A percentile compares a stretch with the other conserved stretches of the same genome.
Conservation (phyloP, 2,888 invertebrate genomes). For the Ashinkailepas kermadecensis region DNA sequence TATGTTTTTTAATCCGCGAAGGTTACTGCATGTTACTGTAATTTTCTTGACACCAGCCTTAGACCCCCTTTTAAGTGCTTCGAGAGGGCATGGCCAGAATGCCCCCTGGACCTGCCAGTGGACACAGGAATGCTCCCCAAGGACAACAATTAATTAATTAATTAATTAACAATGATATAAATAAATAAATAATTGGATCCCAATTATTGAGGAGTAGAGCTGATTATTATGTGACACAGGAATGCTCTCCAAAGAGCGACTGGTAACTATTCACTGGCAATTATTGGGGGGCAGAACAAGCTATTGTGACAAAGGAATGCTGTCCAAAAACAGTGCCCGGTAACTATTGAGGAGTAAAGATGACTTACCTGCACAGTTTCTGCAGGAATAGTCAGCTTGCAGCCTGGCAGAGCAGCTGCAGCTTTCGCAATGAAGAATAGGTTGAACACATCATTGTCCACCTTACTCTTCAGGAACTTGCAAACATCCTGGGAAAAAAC, state of each 20-base stretch:
- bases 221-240: too few relatives aligned
- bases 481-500: constrained; percentile 40
- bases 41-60: too few relatives aligned
- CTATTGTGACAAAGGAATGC: not conserved
- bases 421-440: constrained; percentile 58
- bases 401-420: constrained; percentile 53
- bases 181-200: constrained; percentile 30
- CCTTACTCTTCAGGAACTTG: constrained; percentile 42
- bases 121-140: too few relatives aligned
- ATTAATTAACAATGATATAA: not conserved
- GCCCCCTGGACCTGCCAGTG: too few relatives aligned
- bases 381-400: constrained; percentile 49
- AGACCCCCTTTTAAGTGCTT: too few relatives aligned
- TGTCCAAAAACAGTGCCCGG: not conserved
- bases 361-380: constrained; percentile 44
- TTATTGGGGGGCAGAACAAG: too few relatives aligned
- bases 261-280: not conserved
- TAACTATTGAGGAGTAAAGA: too few relatives aligned
- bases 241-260: not conserved
- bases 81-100: too few relatives aligned
- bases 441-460: constrained; percentile 41
- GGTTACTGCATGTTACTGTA: too few relatives aligned
- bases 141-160: too few relatives aligned
- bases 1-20: too few relatives aligned
- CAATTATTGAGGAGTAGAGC: not conserved